phyloP scores from a whole-genome alignment of 2,797 vertebrate genomes.

The Malurus leucopterus region DNA sequence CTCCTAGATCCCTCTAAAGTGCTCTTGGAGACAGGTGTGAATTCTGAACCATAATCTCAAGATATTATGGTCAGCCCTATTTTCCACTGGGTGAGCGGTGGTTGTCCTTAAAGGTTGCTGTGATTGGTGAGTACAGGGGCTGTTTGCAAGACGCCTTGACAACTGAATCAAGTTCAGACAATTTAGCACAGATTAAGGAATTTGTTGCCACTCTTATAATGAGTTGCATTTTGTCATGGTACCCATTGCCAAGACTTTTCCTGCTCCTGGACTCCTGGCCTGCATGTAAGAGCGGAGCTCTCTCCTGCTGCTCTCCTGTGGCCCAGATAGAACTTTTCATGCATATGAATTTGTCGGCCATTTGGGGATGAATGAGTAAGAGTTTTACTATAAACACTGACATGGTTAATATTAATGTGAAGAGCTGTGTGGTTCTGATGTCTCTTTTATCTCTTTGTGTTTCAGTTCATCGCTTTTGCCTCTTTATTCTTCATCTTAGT shows the following conservation, averaged over 20 bases:
- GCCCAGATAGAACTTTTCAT: not conserved
- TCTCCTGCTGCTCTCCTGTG: not conserved
- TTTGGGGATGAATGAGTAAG: not conserved
- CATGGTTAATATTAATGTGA: not conserved
- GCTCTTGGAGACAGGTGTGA: not conserved
- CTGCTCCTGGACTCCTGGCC: not conserved
- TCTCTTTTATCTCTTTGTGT: slow-evolving; percentile 42
- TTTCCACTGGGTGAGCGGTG: not conserved
- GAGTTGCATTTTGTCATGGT: not conserved
- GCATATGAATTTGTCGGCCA: not conserved
- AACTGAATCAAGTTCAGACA: not conserved
- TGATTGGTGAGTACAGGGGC: not conserved
- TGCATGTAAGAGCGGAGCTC: fast-evolving
- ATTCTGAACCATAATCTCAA: not conserved
- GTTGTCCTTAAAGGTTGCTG: not conserved
- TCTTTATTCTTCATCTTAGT: slow-evolving; percentile 98
- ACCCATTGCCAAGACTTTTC: not conserved
- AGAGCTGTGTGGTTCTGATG: not conserved
- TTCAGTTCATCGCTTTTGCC: slow-evolving; percentile 94
- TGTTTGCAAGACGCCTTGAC: not conserved
- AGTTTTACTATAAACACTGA: not conserved
- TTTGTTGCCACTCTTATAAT: not conserved
- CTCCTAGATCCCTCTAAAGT: not conserved
- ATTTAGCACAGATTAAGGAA: not conserved
- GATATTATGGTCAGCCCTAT: not conserved